Evolutionary conservation across 2,888 invertebrate genomes (phyloP), one percentile per base, ranked within the genome.

Genomic region (Venustoraphidia nigricollis): DNA sequence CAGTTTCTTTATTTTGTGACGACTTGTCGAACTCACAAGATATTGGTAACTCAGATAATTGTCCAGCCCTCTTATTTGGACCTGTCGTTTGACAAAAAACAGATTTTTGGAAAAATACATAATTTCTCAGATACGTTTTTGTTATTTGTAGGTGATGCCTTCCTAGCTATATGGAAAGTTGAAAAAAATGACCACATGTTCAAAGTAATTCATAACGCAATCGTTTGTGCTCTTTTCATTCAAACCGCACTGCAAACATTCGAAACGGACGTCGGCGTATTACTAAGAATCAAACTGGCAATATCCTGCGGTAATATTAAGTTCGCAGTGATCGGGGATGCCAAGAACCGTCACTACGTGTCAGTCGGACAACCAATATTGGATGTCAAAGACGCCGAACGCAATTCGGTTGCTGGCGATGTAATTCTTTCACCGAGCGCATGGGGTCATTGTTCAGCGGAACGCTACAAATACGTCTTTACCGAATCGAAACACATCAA

Each of bases 141-240:
- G 27, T 27, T 6, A 27, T 27, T 27, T 6, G 27, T 6, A 27
- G 75, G 79, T 1, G 76, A 77, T 52, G 76, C 76, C 0, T 72
- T 80, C 55, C 58, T 80, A 41, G 77, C 77, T 8, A 61, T 75
- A 37, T 80, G 79, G 79, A 76, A 74, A 55, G 69, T 72, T 10
- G 66, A 27, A 27, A 27, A 27, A 27, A 3, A 10, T 27, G 14
- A 65, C 38, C 64, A 69, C 5, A 59, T 71, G 5, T 64, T 66
- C 38, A 67, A 69, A 45, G 70, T 71, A 8, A 69, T 79, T 39
- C 75, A 75, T 52, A 66, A 68, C 6, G 76, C 71, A 1, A 71
- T 79, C 17, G 66, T 70, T 2, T 77, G 78, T 54, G 76, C 75
- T 8, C 61, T 78, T n/a, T 66, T 70, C 47, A 77, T 79, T 55